Evolutionary conservation across 2,888 invertebrate genomes (phyloP).

Genomic region (Caenorhabditis sulstoni): DNA sequence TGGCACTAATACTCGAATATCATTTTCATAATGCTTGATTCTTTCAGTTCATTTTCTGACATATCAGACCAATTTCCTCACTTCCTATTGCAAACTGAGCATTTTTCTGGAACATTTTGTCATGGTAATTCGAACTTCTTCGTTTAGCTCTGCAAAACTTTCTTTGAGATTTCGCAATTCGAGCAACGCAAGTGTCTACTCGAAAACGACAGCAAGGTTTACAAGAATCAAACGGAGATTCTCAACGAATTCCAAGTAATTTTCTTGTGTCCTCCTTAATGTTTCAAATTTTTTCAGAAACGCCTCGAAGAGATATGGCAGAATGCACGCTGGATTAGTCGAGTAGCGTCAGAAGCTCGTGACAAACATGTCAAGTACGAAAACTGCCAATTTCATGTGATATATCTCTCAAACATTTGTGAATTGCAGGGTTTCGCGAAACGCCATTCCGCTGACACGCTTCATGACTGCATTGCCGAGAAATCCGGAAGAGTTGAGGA

Average conservation of each 20-base stretch:
- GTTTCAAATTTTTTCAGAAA: slow-evolving; percentile 74
- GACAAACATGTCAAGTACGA: slow-evolving; percentile 84
- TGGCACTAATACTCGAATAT: no score
- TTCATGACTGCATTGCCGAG: slow-evolving; percentile 66
- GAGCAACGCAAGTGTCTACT: slow-evolving; percentile 76
- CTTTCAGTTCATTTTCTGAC: slow-evolving; percentile 93
- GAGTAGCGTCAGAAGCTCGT: slow-evolving; percentile 93
- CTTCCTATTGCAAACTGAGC: slow-evolving; percentile 92
- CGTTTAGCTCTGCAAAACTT: background rate
- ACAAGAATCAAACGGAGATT: slow-evolving; percentile 71
- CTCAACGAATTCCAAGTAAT: slow-evolving; percentile 90
- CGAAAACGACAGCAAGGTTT: slow-evolving; percentile 75
- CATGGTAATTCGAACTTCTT: slow-evolving; percentile 60
- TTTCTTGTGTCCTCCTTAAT: no score
- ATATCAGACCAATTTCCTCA: slow-evolving; percentile 92
- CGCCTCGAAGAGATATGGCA: slow-evolving; percentile 94
- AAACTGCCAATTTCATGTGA: background rate
- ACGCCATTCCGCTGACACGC: slow-evolving; percentile 80
- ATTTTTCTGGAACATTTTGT: slow-evolving; percentile 90
- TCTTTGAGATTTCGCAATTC: slow-evolving; percentile 71
- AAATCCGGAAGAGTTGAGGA: slow-evolving; percentile 50
- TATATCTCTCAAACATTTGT: background rate
- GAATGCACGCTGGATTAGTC: slow-evolving; percentile 95
- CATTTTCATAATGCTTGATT: background rate
- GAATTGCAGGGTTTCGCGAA: slow-evolving; percentile 71